Percentiles rank a stretch among this genome's conserved stretches.
These are phyloP conservation scores for Seira ritae DNA, from an alignment of 2,888 invertebrate genomes.

Conservation along the genomic window DNA sequence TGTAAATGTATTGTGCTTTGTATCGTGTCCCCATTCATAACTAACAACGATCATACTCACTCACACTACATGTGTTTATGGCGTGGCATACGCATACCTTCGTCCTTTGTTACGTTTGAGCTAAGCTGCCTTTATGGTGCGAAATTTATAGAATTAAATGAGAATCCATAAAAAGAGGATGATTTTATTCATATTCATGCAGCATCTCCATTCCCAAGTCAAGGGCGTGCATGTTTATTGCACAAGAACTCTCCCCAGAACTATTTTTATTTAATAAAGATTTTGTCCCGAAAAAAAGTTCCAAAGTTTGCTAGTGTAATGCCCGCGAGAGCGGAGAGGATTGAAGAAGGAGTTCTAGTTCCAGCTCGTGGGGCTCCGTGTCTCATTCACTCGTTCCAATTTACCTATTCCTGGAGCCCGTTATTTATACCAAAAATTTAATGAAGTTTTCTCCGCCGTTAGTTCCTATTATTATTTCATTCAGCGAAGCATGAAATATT, in stretches of 20 bases:
- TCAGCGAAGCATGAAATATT: conserved; percentile 63
- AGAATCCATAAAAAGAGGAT: not conserved
- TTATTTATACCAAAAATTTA: conserved; percentile 13
- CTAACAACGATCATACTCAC: conserved; percentile 28
- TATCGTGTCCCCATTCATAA: conserved; percentile 43
- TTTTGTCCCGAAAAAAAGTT: too few relatives aligned
- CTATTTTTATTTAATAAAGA: too few relatives aligned
- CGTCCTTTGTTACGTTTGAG: conserved; percentile 26
- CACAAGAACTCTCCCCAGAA: not conserved
- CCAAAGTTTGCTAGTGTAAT: too few relatives aligned
- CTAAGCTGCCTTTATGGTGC: conserved; percentile 48
- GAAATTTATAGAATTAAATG: conserved; percentile 30
- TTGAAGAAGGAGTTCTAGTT: too few relatives aligned
- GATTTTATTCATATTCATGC: not conserved
- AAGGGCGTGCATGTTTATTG: not conserved
- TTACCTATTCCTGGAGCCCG: not conserved
- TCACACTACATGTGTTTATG: conserved; percentile 30
- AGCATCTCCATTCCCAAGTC: not conserved
- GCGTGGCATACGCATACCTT: too few relatives aligned
- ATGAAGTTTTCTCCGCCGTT: conserved; percentile 43
- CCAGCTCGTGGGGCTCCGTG: not conserved
- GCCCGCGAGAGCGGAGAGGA: not conserved
- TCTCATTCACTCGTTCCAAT: not conserved
- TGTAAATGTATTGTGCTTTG: conserved; percentile 11
- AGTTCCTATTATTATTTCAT: conserved; percentile 49